Conservation (phyloP, 2,113 vertebrate species). For the Siniperca knerii region DNA sequence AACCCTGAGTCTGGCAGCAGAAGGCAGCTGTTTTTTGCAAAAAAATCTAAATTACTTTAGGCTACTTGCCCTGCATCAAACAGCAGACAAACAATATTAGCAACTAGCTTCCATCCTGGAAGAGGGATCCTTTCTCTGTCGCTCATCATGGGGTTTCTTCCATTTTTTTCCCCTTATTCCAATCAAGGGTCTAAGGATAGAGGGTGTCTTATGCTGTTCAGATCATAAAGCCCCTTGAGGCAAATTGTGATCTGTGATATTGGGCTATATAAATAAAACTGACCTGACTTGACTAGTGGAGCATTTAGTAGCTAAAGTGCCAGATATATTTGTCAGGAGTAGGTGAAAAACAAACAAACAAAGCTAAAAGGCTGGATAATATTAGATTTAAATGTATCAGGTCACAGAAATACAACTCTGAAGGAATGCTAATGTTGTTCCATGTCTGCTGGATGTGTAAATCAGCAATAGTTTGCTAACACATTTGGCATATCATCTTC, state of each 20-base stretch:
- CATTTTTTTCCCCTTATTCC: neutral
- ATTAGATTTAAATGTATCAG: neutral
- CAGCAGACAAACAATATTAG: neutral
- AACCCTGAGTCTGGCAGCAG: neutral
- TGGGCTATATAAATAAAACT: too few species aligned
- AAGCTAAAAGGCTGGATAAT: neutral
- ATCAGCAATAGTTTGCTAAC: neutral
- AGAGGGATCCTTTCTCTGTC: neutral
- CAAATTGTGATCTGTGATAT: neutral
- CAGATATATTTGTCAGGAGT: conserved; percentile 12
- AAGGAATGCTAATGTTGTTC: neutral
- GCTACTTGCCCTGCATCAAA: neutral
- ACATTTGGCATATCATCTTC: neutral
- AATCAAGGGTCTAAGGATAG: neutral
- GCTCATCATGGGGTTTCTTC: neutral
- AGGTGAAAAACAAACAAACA: conserved; percentile 4
- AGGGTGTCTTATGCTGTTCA: neutral
- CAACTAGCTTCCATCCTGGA: neutral
- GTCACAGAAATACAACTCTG: neutral
- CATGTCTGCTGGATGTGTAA: neutral
- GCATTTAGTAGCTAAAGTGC: conserved; percentile 9
- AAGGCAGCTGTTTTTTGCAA: neutral
- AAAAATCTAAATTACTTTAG: neutral
- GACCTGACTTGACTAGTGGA: neutral
- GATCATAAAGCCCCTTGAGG: neutral